Percentiles rank a stretch among this genome's conserved stretches.
These are phyloP conservation scores for Istiophorus platypterus DNA, from an alignment of 2,113 vertebrate species.

Conservation along the genomic window DNA sequence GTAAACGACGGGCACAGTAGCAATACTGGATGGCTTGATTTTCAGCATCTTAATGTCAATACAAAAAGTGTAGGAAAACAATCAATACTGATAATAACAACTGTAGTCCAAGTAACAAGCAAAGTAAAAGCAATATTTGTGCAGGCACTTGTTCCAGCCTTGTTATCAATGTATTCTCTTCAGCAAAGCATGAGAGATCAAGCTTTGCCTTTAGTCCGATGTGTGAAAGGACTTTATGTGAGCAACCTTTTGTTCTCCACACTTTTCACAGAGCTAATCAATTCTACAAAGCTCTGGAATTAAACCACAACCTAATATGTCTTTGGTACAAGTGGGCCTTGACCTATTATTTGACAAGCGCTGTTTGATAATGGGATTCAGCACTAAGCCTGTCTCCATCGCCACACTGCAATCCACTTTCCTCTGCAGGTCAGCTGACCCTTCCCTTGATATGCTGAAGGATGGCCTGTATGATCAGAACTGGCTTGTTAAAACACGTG, in stretches of 20 bases:
- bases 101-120: not conserved
- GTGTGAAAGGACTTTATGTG: conserved; percentile 33
- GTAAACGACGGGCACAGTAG: not conserved
- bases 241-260: conserved; percentile 42
- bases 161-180: conserved; percentile 30
- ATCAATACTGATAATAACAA: conserved; percentile 22
- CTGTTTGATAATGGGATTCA: conserved; percentile 75
- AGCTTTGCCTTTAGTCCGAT: conserved; percentile 20
- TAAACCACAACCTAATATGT: conserved; percentile 68
- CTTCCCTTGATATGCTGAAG: conserved; percentile 63
- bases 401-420: conserved; percentile 64
- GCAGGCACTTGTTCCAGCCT: not conserved
- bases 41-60: conserved; percentile 8
- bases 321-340: conserved; percentile 68
- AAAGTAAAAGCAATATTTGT: not conserved
- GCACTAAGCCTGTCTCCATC: conserved; percentile 65
- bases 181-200: conserved; percentile 25
- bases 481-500: conserved; percentile 68
- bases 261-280: conserved; percentile 46
- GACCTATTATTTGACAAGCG: conserved; percentile 74
- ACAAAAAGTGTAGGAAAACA: not conserved
- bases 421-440: conserved; percentile 66
- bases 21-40: not conserved
- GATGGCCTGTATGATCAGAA: conserved; percentile 51
- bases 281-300: conserved; percentile 59